phyloP scores from a whole-genome alignment of 2,888 invertebrate genomes.

The Limnephilus marmoratus region DNA sequence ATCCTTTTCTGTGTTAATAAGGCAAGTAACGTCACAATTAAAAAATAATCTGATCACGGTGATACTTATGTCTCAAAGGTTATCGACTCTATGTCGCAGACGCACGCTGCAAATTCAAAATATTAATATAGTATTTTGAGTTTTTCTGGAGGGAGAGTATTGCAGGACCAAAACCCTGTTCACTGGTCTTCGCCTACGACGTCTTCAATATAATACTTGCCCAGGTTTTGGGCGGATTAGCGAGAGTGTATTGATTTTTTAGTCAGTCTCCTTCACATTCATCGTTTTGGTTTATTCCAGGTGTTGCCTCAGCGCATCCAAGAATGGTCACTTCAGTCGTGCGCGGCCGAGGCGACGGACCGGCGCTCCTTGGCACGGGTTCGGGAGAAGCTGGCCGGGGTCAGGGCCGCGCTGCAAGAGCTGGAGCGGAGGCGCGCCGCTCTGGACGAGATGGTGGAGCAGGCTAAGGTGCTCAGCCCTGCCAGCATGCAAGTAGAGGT shows the following conservation, averaged over 20 bases:
- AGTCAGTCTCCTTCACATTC: not conserved
- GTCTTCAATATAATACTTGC: too few species aligned
- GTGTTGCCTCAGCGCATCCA: conserved; percentile 93
- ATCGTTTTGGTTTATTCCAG: conserved; percentile 70
- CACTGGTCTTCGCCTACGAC: too few species aligned
- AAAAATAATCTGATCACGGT: too few species aligned
- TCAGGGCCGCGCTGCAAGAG: conserved; percentile 87
- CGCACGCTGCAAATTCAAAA: too few species aligned
- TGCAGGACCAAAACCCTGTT: too few species aligned
- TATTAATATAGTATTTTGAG: too few species aligned
- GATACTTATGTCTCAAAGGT: too few species aligned
- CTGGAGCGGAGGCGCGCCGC: conserved; percentile 87
- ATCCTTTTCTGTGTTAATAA: too few species aligned
- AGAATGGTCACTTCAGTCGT: conserved; percentile 93
- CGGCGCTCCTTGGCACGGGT: conserved; percentile 83
- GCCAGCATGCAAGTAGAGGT: conserved; percentile 77
- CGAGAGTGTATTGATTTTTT: not conserved
- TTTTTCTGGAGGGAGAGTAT: too few species aligned
- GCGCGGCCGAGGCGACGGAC: conserved; percentile 91
- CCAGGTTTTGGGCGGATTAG: too few species aligned
- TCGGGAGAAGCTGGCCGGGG: conserved; percentile 87
- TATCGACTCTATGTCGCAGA: too few species aligned
- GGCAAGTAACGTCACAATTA: too few species aligned
- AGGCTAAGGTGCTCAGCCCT: conserved; percentile 84
- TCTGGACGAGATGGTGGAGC: conserved; percentile 87